A percentile compares a stretch with the other conserved stretches of the same genome.
Conservation (phyloP, 2,888 invertebrate species). For the Elaeidobius kamerunicus region DNA sequence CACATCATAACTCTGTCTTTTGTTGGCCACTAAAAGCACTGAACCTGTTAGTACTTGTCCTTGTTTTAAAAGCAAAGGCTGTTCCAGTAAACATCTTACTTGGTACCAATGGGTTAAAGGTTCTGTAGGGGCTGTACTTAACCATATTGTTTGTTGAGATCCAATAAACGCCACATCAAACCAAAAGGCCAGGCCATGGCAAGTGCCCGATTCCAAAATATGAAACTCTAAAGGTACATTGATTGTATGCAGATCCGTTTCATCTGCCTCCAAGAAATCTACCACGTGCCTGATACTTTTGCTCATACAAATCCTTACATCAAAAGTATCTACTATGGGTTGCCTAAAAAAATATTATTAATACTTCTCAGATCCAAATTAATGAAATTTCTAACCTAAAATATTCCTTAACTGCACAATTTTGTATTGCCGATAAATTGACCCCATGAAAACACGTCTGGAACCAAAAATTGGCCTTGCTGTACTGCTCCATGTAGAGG, state of each 20-base stretch:
- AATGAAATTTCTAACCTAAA: constrained; percentile 54
- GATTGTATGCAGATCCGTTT: constrained; percentile 92
- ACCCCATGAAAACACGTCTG: constrained; percentile 98
- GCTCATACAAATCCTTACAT: constrained; percentile 94
- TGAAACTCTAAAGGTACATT: constrained; percentile 94
- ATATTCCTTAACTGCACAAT: constrained; percentile 94
- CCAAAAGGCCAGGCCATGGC: constrained; percentile 98
- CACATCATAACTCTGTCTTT: constrained; percentile 98
- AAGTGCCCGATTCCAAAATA: constrained; percentile 86
- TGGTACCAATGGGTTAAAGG: constrained; percentile 98
- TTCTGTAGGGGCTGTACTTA: constrained; percentile 97
- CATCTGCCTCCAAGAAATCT: constrained; percentile 89
- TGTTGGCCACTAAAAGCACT: constrained; percentile 87
- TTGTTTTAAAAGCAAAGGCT: constrained; percentile 91
- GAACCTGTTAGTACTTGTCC: constrained; percentile 88
- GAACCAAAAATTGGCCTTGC: constrained; percentile 99
- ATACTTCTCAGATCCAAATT: constrained; percentile 47
- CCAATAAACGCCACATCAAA: constrained; percentile 98
- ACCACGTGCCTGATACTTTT: constrained; percentile 90
- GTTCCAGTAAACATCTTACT: constrained; percentile 91
- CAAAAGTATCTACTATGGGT: constrained; percentile 59
- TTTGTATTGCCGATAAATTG: constrained; percentile 85
- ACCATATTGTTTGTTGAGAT: constrained; percentile 85
- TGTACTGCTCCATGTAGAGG: constrained; percentile 95
- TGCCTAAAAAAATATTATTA: constrained; percentile 28